These are phyloP conservation scores for Sminthurides bifidus DNA, from an alignment of 1,140 invertebrate genomes.

Conservation along the genomic window DNA sequence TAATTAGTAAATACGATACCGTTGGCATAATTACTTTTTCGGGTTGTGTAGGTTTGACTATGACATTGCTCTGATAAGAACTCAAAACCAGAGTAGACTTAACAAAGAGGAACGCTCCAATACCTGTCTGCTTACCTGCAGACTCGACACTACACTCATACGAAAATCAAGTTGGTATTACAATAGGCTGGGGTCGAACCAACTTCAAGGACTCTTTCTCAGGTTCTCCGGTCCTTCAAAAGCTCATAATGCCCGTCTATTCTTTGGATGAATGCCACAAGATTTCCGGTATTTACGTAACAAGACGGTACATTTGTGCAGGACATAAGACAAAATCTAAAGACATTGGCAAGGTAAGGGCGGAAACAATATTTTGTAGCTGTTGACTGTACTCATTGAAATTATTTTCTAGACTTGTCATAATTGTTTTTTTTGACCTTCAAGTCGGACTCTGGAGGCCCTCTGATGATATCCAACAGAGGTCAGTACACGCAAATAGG, in stretches of 20 bases:
- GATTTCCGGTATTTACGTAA: neutral
- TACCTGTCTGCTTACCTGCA: neutral
- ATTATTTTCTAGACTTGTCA: neutral
- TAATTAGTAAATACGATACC: neutral
- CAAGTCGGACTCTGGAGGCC: neutral
- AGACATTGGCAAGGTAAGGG: conserved; percentile 5
- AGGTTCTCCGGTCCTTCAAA: neutral
- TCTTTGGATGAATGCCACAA: neutral
- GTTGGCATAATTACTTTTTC: neutral
- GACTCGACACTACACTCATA: neutral
- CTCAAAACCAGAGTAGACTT: neutral
- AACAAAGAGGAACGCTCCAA: neutral
- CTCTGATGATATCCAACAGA: neutral
- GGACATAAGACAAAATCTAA: neutral
- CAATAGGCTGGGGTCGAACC: neutral
- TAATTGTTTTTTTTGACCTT: neutral
- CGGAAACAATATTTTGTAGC: neutral
- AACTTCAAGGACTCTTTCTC: neutral
- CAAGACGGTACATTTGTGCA: neutral
- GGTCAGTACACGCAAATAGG: neutral
- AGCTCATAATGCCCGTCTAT: neutral
- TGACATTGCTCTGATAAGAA: conserved; percentile 9
- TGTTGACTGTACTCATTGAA: neutral
- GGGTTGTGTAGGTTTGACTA: conserved; percentile 10
- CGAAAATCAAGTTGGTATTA: neutral